Conservation (phyloP, 2,113 vertebrate genomes). For the Seriola rivoliana region DNA sequence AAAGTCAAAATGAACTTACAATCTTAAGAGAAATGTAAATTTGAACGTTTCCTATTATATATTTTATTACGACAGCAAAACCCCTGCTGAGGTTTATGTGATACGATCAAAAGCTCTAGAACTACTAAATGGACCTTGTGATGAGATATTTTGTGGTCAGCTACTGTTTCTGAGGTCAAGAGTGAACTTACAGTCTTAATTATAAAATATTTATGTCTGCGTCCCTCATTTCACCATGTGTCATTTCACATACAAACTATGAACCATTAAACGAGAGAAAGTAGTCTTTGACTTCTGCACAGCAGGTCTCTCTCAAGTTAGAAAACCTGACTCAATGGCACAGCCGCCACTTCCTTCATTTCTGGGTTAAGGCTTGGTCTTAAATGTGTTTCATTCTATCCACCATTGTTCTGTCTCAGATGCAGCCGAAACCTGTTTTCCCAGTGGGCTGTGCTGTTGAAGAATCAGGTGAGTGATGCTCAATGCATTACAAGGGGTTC, state of each 20-base stretch:
- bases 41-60: neutral
- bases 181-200: neutral
- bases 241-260: neutral
- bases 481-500: conserved; percentile 38
- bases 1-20: no score
- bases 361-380: neutral
- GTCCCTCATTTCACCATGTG: neutral
- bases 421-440: conserved; percentile 13
- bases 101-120: neutral
- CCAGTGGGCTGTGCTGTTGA: conserved; percentile 1
- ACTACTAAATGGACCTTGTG: neutral
- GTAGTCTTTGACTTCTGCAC: neutral
- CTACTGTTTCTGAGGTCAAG: neutral
- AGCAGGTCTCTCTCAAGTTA: neutral
- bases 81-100: no score
- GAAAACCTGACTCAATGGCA: neutral
- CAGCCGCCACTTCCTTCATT: neutral
- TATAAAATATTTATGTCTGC: neutral
- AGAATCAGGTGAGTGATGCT: conserved; percentile 4
- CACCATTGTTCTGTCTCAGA: neutral
- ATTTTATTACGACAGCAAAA: neutral
- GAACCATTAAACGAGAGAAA: neutral
- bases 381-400: neutral
- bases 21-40: neutral
- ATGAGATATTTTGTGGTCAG: neutral